Conservation (phyloP, 1,140 invertebrate species). For the Sitobion miscanthi region DNA sequence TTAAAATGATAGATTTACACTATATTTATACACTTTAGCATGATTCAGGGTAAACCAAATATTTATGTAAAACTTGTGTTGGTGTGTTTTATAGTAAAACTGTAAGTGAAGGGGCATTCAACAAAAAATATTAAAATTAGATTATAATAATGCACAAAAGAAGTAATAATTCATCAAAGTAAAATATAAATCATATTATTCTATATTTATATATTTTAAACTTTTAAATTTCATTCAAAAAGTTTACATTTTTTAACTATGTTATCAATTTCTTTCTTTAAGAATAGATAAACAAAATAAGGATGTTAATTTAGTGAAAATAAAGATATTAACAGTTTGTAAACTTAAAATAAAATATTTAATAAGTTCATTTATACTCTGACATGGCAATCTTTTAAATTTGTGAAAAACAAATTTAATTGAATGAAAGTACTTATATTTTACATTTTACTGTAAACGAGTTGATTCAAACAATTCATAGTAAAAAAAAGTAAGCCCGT, state of each 20-base stretch:
- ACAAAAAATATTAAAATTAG: not conserved
- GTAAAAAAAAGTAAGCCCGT: not conserved
- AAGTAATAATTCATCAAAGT: not conserved
- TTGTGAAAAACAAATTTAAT: not conserved
- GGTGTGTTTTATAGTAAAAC: not conserved
- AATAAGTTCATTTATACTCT: not conserved
- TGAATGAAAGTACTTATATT: not conserved
- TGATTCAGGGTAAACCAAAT: not conserved
- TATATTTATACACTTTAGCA: not conserved
- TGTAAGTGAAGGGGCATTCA: not conserved
- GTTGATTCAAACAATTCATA: not conserved
- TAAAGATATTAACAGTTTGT: not conserved
- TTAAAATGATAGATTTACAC: not conserved
- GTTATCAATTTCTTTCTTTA: not conserved
- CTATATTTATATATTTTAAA: not conserved
- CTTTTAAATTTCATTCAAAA: conserved; percentile 10
- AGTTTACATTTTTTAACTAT: not conserved
- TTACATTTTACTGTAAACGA: not conserved
- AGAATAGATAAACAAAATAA: not conserved
- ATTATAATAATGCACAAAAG: not conserved
- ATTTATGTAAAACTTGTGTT: not conserved
- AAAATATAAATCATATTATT: not conserved
- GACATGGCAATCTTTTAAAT: not conserved
- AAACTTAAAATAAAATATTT: no score
- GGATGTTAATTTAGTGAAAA: not conserved